Evolutionary conservation across 2,113 vertebrate genomes (phyloP).

Genomic region (Xyliphius kryptos): DNA sequence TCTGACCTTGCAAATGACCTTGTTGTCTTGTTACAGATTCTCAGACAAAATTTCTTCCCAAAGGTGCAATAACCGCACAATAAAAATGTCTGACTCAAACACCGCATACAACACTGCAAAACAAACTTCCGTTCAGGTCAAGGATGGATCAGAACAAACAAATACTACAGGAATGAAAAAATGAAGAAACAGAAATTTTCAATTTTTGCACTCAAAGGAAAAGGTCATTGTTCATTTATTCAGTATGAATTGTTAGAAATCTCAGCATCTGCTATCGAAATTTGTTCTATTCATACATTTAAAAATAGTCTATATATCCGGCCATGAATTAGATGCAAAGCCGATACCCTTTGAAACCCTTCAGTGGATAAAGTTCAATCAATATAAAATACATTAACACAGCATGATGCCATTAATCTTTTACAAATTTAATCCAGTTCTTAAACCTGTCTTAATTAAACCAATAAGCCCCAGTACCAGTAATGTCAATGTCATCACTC

Average conservation of each 20-base stretch:
- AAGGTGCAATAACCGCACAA: too few species aligned
- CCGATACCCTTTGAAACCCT: constrained; percentile 2
- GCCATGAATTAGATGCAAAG: background rate
- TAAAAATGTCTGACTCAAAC: too few species aligned
- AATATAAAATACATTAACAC: constrained; percentile 18
- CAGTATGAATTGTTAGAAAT: background rate
- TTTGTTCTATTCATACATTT: constrained; percentile 12
- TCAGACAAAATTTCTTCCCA: too few species aligned
- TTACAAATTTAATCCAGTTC: background rate
- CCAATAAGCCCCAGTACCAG: too few species aligned
- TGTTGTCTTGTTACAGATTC: too few species aligned
- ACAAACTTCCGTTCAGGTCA: too few species aligned
- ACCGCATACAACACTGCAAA: too few species aligned
- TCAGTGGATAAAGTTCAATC: constrained; percentile 12
- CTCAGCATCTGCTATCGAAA: background rate
- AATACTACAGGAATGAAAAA: constrained; percentile 1
- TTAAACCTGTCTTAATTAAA: too few species aligned
- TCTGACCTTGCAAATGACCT: too few species aligned
- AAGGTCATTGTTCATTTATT: constrained; percentile 1
- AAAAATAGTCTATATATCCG: constrained; percentile 10
- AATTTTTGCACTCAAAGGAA: constrained; percentile 6
- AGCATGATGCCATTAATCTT: constrained; percentile 12
- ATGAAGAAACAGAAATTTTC: constrained; percentile 1
- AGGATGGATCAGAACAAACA: constrained; percentile 4
- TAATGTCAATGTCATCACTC: too few species aligned